Conservation (phyloP, 2,888 invertebrate genomes). For the Pogonocherus hispidulus region DNA sequence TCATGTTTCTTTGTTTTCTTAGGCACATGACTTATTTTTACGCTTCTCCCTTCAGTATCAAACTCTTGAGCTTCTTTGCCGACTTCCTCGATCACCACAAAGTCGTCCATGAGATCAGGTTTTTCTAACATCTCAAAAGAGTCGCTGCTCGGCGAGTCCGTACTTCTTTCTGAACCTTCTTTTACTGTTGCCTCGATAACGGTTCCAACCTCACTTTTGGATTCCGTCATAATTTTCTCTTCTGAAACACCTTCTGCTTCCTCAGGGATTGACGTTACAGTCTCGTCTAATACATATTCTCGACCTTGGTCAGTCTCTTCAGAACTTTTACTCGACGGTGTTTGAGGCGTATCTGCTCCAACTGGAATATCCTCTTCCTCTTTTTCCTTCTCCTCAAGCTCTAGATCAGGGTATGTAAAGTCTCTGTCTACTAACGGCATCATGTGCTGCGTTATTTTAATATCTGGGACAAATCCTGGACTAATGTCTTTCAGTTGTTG, state of each 20-base stretch:
- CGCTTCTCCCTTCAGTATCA: slow-evolving; percentile 86
- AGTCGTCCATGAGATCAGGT: slow-evolving; percentile 88
- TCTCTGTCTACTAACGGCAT: slow-evolving; percentile 68
- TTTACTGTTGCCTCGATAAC: slow-evolving; percentile 74
- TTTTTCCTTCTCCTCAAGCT: slow-evolving; percentile 66
- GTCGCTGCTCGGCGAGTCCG: slow-evolving; percentile 84
- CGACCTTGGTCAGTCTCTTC: slow-evolving; percentile 77
- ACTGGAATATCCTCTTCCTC: slow-evolving; percentile 57
- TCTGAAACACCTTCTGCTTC: slow-evolving; percentile 69
- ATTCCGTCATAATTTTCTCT: slow-evolving; percentile 64
- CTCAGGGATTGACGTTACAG: slow-evolving; percentile 72
- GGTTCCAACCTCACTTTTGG: slow-evolving; percentile 71
- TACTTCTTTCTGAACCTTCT: slow-evolving; percentile 66
- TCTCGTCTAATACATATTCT: slow-evolving; percentile 75
- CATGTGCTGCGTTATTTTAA: slow-evolving; percentile 75
- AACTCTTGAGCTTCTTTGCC: slow-evolving; percentile 88
- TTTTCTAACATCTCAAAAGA: slow-evolving; percentile 91
- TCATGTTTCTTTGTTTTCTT: slow-evolving; percentile 75
- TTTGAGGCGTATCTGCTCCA: slow-evolving; percentile 71
- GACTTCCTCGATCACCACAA: slow-evolving; percentile 90
- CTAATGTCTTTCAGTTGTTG: slow-evolving; percentile 71
- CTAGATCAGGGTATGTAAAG: slow-evolving; percentile 70
- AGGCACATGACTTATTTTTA: slow-evolving; percentile 72
- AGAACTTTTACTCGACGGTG: slow-evolving; percentile 77
- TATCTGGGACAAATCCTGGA: slow-evolving; percentile 75